phyloP scores from a whole-genome alignment of 2,113 vertebrate species.

The Sigmodon hispidus region DNA sequence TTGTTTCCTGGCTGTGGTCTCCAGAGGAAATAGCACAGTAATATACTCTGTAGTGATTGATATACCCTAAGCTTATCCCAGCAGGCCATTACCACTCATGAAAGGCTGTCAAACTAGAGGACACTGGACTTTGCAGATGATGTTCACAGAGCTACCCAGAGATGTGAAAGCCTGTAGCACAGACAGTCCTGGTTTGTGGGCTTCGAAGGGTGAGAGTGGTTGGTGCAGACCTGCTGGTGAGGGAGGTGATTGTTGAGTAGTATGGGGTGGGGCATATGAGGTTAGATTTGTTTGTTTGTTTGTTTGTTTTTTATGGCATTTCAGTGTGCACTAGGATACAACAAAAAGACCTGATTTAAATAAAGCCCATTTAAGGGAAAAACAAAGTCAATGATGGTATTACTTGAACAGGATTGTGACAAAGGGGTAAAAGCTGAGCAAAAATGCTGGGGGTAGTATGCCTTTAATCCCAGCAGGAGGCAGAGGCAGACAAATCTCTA shows the following conservation, averaged over 20 bases:
- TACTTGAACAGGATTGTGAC: neutral
- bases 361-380: conserved; percentile 45
- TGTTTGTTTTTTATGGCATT: neutral
- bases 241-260: neutral
- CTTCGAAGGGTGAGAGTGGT: neutral
- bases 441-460: neutral
- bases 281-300: too few species aligned
- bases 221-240: neutral
- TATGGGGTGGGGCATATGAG: neutral
- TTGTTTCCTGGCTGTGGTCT: conserved; percentile 13
- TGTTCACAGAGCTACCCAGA: neutral
- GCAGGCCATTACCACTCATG: neutral
- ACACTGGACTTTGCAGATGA: neutral
- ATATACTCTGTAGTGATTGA: neutral
- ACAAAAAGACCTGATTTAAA: neutral
- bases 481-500: neutral
- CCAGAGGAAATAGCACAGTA: conserved; percentile 2
- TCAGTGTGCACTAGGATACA: neutral
- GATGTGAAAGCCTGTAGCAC: neutral
- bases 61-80: neutral
- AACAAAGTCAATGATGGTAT: neutral
- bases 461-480: neutral
- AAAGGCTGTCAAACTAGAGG: neutral
- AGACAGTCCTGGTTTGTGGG: neutral
- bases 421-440: neutral